Percentiles rank a stretch among this genome's conserved stretches.
phyloP scores from a whole-genome alignment of 2,113 vertebrate species.

The Chaetops frenatus region DNA sequence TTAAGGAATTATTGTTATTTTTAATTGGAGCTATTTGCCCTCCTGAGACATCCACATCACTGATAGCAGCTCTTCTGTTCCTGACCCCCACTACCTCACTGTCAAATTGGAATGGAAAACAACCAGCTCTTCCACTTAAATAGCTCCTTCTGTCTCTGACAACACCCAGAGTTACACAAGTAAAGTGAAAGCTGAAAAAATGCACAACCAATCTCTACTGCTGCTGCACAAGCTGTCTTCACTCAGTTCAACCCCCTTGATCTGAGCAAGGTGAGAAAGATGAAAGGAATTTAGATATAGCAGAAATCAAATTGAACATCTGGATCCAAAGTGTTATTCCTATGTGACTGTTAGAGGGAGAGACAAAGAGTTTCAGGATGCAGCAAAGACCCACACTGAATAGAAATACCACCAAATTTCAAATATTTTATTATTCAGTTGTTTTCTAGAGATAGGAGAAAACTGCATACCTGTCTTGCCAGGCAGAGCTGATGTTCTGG shows the following conservation, averaged over 20 bases:
- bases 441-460: background rate
- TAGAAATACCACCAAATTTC: background rate
- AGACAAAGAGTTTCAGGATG: background rate
- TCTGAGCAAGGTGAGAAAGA: background rate
- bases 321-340: background rate
- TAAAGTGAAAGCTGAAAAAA: background rate
- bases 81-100: conserved; percentile 25
- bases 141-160: conserved; percentile 4
- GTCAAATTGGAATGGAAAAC: conserved; percentile 40
- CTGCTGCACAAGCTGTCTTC: background rate
- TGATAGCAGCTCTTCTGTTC: background rate
- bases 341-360: background rate
- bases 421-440: background rate
- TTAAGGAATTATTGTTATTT: conserved; percentile 21
- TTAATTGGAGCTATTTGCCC: conserved; percentile 42
- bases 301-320: background rate
- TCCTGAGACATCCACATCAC: background rate
- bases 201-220: background rate
- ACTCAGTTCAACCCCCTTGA: background rate
- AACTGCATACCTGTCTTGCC: background rate
- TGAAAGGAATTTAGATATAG: background rate
- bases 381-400: background rate
- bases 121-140: conserved; percentile 32
- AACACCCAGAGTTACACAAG: conserved; percentile 20
- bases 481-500: background rate